These are phyloP conservation scores for Drosophila mojavensis DNA, from an alignment of 1,140 invertebrate genomes.

Conservation along the genomic window DNA sequence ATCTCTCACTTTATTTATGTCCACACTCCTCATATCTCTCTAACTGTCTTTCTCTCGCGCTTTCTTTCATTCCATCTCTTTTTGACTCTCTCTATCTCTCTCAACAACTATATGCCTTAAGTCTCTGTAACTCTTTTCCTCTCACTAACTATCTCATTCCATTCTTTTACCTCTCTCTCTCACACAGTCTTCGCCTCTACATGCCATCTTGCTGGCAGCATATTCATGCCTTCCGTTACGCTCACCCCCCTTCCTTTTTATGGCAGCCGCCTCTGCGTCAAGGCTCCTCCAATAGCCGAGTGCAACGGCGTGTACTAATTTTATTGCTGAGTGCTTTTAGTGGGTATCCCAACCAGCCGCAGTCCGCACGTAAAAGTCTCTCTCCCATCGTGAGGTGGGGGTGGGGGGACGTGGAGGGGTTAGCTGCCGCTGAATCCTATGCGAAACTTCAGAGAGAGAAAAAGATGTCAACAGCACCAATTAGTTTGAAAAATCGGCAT, in stretches of 20 bases:
- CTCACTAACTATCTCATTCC: not conserved
- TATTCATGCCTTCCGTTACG: too few species aligned
- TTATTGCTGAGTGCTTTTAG: conserved; percentile 81
- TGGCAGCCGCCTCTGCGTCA: conserved; percentile 2
- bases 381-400: too few species aligned
- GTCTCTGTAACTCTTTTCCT: not conserved
- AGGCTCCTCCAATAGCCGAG: conserved; percentile 40
- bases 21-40: too few species aligned
- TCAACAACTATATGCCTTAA: not conserved
- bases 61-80: not conserved
- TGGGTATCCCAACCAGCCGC: conserved; percentile 23
- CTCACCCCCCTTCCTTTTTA: not conserved
- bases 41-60: not conserved
- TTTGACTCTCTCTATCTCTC: not conserved
- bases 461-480: conserved; percentile 81
- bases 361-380: not conserved
- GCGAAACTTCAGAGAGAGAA: conserved; percentile 45
- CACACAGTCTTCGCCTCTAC: too few species aligned
- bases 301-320: conserved; percentile 79
- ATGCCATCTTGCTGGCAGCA: not conserved
- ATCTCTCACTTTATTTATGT: too few species aligned
- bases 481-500: conserved; percentile 82
- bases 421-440: not conserved
- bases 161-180: not conserved
- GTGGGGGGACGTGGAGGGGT: not conserved